phyloP scores from a whole-genome alignment of 2,797 vertebrate genomes.

The Lateolabrax maculatus region DNA sequence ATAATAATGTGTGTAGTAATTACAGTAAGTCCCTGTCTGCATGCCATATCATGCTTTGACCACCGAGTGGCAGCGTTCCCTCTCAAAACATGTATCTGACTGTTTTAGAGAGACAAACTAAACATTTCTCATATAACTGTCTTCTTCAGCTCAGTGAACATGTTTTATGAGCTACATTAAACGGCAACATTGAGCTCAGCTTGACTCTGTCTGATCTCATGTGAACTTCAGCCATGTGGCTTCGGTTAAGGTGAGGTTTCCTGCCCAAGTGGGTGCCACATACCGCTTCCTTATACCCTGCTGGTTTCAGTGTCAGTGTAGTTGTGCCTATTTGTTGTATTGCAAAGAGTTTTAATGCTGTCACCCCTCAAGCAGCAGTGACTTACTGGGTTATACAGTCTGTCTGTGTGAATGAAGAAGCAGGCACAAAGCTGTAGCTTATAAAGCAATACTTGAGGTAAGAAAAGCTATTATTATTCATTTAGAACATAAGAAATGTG shows the following conservation, averaged over 20 bases:
- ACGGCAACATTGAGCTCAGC: background rate
- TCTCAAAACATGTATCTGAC: background rate
- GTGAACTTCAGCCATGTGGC: background rate
- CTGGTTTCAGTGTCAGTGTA: background rate
- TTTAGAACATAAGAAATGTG: background rate
- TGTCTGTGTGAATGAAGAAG: background rate
- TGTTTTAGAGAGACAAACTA: background rate
- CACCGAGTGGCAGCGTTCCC: conserved; percentile 36
- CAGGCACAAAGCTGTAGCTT: too few species aligned
- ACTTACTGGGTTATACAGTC: background rate
- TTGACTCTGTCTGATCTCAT: background rate
- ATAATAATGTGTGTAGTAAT: background rate
- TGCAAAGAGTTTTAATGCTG: background rate
- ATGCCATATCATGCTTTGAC: background rate
- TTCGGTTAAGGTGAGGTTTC: conserved; percentile 37
- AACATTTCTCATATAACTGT: background rate
- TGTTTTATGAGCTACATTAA: background rate
- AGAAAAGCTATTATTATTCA: background rate
- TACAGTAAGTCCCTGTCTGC: background rate
- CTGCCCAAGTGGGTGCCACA: accelerated
- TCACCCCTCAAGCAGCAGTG: background rate
- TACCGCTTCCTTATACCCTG: background rate
- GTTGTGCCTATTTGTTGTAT: background rate
- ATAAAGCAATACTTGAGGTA: too few species aligned
- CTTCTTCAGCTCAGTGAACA: background rate